Evolutionary conservation across 2,888 invertebrate genomes (phyloP), one percentile per base, ranked within the genome.

Genomic region (Drosophila histrio): DNA sequence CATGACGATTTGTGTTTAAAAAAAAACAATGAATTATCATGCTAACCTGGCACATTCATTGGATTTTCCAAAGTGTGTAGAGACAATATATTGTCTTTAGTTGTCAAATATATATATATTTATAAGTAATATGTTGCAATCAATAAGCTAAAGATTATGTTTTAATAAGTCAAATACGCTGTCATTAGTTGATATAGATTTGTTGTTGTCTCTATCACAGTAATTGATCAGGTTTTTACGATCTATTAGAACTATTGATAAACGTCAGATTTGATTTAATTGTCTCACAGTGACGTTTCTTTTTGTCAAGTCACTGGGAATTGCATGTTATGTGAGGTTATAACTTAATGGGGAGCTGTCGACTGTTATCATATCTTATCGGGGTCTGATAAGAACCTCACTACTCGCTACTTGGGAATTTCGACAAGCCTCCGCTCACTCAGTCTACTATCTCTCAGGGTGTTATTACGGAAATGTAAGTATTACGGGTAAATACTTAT

Each of bases 301-400:
- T 24, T 26, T 41, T 26, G 50, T 32, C 50, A 19, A 43, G 50
- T 59, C 58, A 50, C 26, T 50, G 32, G 28, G 65, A 34, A 24
- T 65, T 71, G 71, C 65, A 60, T 30, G 21, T 44, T 52, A 26
- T 3, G 21, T 15, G 13, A 28, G 38, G 47, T 21, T 11, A 24
- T 32, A 30, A 15, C 28, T 43, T 13, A 30, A 41, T 56, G 39
- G 32, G 60, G 59, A 62, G 44, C 30, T 38, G 6, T 30, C 17
- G 39, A n/a, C 1, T 22, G 47, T 47, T 38, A 30, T 32, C 30
- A 15, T 72, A 76, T 76, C 75, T 76, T 72, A 76, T 76, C 75
- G 47, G 22, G 36, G 11, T n/a, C 21, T 72, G 75, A 76, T 76
- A 76, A 76, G 53, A 13, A 13, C 26, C 6, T 6, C 19, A 26